A percentile compares a stretch with the other conserved stretches of the same genome.
These are phyloP conservation scores for Eubasilissa splendida DNA, from an alignment of 2,888 invertebrate genomes.

Conservation along the genomic window DNA sequence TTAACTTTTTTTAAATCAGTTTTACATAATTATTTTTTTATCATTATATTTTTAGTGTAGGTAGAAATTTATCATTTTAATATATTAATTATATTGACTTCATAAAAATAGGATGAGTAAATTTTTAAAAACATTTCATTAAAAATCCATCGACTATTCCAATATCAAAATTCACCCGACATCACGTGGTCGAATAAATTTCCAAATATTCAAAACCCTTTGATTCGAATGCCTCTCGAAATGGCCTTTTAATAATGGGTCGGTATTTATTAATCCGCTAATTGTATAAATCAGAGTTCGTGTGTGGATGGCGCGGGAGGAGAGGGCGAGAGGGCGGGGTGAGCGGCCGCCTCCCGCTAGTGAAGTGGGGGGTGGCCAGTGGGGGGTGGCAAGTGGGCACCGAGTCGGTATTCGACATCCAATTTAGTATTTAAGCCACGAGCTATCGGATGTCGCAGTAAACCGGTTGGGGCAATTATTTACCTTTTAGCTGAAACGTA, in stretches of 20 bases:
- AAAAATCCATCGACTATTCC: conserved; percentile 20
- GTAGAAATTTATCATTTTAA: too few relatives aligned
- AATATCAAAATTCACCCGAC: conserved; percentile 18
- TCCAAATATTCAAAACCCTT: conserved; percentile 39
- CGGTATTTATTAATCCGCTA: conserved; percentile 49
- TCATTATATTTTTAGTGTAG: too few relatives aligned
- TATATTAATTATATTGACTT: too few relatives aligned
- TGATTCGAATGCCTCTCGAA: conserved; percentile 40
- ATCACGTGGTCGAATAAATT: conserved; percentile 32
- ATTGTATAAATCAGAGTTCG: conserved; percentile 49
- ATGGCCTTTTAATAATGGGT: conserved; percentile 44
- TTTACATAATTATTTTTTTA: neutral
- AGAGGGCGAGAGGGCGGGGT: neutral
- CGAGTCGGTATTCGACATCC: conserved; percentile 53
- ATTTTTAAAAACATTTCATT: neutral
- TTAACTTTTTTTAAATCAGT: neutral
- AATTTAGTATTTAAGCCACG: conserved; percentile 58
- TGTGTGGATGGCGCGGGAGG: conserved; percentile 4
- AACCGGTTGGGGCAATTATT: conserved; percentile 59
- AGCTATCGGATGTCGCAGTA: conserved; percentile 59
- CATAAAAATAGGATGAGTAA: neutral
- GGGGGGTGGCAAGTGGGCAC: conserved; percentile 30
- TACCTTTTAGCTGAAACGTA: conserved; percentile 58
- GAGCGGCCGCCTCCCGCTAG: neutral
- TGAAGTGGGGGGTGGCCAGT: conserved; percentile 26